phyloP scores from a whole-genome alignment of 2,888 invertebrate genomes.

The Crossocerus cetratus region DNA sequence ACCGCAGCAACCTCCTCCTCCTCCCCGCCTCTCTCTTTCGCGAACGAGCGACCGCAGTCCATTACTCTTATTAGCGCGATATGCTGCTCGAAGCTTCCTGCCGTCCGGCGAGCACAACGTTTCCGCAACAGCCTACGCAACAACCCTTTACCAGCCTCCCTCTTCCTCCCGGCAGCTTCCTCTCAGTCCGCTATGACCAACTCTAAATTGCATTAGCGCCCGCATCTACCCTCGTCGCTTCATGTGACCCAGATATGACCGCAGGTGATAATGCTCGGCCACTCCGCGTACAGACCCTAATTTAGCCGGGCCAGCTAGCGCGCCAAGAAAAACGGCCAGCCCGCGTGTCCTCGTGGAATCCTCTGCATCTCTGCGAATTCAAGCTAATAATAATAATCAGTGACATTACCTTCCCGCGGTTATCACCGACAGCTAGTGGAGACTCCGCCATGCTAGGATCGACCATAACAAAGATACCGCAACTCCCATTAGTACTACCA shows the following conservation, averaged over 20 bases:
- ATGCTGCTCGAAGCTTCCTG: constrained; percentile 16
- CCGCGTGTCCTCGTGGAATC: too few relatives aligned
- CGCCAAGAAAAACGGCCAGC: too few relatives aligned
- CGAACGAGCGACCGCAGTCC: constrained; percentile 38
- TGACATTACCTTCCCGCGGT: not conserved
- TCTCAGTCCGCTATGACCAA: not conserved
- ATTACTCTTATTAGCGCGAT: constrained; percentile 58
- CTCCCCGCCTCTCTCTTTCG: constrained; percentile 4
- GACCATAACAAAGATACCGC: too few relatives aligned
- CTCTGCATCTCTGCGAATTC: too few relatives aligned
- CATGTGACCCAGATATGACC: too few relatives aligned
- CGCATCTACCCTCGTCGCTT: too few relatives aligned
- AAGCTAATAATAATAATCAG: not conserved
- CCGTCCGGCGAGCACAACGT: not conserved
- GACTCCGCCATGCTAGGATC: too few relatives aligned
- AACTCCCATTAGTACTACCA: not conserved
- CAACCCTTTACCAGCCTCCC: not conserved
- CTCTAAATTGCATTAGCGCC: not conserved
- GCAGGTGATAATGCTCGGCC: too few relatives aligned
- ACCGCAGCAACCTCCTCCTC: constrained; percentile 28
- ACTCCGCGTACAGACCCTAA: too few relatives aligned
- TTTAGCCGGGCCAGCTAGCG: too few relatives aligned
- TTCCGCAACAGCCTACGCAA: not conserved
- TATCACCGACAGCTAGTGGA: not conserved
- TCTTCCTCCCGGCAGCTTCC: not conserved